Conservation (phyloP, 2,888 invertebrate genomes). For the Nemoura dubitans region DNA sequence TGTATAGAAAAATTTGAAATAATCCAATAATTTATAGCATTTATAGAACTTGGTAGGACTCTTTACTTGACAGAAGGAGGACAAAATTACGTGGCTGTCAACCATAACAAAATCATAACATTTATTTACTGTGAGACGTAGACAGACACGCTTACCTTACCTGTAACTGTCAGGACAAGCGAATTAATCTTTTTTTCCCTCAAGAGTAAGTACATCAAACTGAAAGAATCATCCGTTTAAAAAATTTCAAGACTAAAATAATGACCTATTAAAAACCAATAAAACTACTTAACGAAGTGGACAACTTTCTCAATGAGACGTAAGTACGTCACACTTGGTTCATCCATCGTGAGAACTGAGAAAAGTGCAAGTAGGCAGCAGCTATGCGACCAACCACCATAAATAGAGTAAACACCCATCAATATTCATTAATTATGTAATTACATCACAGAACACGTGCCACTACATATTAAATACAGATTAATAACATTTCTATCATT, state of each 20-base stretch:
- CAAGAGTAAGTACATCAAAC: background rate
- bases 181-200: background rate
- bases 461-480: background rate
- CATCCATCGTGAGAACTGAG: background rate
- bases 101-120: background rate
- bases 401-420: background rate
- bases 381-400: background rate
- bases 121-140: background rate
- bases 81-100: background rate
- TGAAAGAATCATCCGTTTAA: background rate
- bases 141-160: too few species aligned
- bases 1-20: background rate
- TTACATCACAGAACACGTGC: background rate
- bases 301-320: background rate
- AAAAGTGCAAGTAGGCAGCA: too few species aligned
- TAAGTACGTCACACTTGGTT: background rate
- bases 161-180: background rate
- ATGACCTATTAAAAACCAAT: conserved; percentile 12
- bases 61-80: conserved; percentile 2
- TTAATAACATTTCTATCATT: background rate
- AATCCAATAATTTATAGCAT: background rate
- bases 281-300: background rate
- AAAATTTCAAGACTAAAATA: background rate
- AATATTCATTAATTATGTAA: background rate
- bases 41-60: background rate